Conservation (phyloP, 2,113 vertebrate genomes). For the Colius striatus region DNA sequence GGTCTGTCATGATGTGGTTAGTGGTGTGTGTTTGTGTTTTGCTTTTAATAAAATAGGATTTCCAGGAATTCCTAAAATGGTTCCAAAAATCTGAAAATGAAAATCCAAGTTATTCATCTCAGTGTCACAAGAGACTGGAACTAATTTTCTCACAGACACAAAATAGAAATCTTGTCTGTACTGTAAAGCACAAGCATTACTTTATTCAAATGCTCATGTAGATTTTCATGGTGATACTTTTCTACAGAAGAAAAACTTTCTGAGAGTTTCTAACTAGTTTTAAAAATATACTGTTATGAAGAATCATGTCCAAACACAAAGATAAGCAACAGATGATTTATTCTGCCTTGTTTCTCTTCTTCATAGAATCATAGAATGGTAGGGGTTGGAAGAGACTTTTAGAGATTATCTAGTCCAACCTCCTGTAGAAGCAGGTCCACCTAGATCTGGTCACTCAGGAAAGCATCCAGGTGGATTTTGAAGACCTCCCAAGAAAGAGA, state of each 20-base stretch:
- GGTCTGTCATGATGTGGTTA: neutral
- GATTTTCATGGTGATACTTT: neutral
- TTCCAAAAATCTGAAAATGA: neutral
- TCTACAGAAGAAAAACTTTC: neutral
- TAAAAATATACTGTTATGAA: neutral
- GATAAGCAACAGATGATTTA: rapidly evolving
- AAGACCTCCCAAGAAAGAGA: no score
- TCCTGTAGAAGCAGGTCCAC: no score
- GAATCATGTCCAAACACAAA: neutral
- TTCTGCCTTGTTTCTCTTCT: neutral
- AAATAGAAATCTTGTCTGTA: neutral
- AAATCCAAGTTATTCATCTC: neutral
- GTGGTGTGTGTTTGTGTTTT: neutral
- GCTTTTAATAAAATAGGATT: neutral
- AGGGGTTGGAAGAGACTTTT: no score
- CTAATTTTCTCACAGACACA: neutral
- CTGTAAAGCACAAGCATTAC: neutral
- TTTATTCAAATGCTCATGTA: neutral
- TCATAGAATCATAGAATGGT: no score
- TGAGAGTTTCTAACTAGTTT: neutral
- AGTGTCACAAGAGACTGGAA: neutral
- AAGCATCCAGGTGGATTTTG: no score
- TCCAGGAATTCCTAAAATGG: neutral
- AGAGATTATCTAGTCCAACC: no score
- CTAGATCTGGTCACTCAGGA: no score